Evolutionary conservation across 1,140 invertebrate species (phyloP).

Genomic region (Phenacoccus solenopsis): DNA sequence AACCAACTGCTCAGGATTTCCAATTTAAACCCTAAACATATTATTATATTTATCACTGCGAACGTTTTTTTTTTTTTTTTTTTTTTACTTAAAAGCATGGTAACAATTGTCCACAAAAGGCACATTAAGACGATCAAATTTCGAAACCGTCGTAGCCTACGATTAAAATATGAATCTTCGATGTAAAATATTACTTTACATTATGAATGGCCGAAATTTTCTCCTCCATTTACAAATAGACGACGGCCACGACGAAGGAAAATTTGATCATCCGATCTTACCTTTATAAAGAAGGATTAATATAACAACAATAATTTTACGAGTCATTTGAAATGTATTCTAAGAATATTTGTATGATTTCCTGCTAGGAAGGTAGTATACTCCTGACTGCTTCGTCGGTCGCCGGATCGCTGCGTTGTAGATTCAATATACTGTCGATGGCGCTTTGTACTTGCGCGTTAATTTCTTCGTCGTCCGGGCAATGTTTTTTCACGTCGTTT

Average conservation of each 20-base stretch:
- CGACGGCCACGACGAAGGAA: not conserved
- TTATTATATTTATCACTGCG: not conserved
- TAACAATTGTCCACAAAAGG: conserved; percentile 13
- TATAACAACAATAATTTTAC: not conserved
- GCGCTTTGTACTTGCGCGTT: conserved; percentile 63
- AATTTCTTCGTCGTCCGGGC: conserved; percentile 38
- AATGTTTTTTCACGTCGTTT: conserved; percentile 29
- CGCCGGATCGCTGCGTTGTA: conserved; percentile 41
- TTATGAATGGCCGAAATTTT: not conserved
- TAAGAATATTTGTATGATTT: conserved; percentile 1
- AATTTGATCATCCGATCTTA: conserved; percentile 14
- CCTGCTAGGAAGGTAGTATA: conserved; percentile 38
- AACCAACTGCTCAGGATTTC: not conserved
- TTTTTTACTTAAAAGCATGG: conserved; percentile 7
- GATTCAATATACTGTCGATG: conserved; percentile 60
- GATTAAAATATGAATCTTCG: too few species aligned
- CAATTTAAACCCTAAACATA: not conserved
- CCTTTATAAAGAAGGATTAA: not conserved
- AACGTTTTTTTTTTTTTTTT: too few species aligned
- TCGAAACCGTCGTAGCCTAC: too few species aligned
- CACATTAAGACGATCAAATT: conserved; percentile 11
- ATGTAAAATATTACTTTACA: too few species aligned
- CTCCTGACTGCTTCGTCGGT: conserved; percentile 43
- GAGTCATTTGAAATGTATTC: conserved; percentile 5
- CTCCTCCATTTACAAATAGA: not conserved